Evolutionary conservation across 1,140 invertebrate genomes (phyloP), one percentile per base, ranked within the genome.

Genomic region (Aphis gossypii): DNA sequence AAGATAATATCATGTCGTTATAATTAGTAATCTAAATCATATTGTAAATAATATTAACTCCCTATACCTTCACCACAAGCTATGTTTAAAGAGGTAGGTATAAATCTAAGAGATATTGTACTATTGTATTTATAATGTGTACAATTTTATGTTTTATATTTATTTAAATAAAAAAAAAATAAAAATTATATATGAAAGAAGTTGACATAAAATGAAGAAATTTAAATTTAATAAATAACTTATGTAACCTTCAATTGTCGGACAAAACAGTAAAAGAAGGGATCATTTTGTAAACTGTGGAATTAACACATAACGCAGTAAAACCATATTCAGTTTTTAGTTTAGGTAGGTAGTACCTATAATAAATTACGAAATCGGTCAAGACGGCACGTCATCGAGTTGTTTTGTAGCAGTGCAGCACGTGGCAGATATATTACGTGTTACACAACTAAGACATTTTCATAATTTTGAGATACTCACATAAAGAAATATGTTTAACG

Each of bases 281-380:
- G 60, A 76, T n/a, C 60, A 18, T 76, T 76, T n/a, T n/a, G 60
- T 76, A n/a, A 5, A 35, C 60, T 5, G 4, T 76, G 14, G 5
- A 76, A n/a, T 76, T 35, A 23, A 76, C 14, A 76, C 30, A 76
- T 76, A n/a, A 14, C 20, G 21, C 18, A 51, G 60, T 76, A 35
- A 76, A 76, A n/a, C n/a, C 14, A 14, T 76, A n/a, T 76, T 76
- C 14, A 18, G n/a, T 76, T 18, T 76, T 76, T n/a, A 76, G 7
- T 68, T 2, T 68, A 68, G 60, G n/a, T 35, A 41, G 38, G 38
- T 41, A 41, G 38, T 41, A 41, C 38, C 38, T 41, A 76, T 76
- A 76, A 76, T 76, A 76, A 76, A 76, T 76, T 76, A 76, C n/a
- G 60, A 76, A 76, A 76, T 76, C 60, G 60, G 60, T n/a, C 60